Base-by-base conservation (phyloP, 2,113 vertebrate species). In the Mustelus asterias region DNA sequence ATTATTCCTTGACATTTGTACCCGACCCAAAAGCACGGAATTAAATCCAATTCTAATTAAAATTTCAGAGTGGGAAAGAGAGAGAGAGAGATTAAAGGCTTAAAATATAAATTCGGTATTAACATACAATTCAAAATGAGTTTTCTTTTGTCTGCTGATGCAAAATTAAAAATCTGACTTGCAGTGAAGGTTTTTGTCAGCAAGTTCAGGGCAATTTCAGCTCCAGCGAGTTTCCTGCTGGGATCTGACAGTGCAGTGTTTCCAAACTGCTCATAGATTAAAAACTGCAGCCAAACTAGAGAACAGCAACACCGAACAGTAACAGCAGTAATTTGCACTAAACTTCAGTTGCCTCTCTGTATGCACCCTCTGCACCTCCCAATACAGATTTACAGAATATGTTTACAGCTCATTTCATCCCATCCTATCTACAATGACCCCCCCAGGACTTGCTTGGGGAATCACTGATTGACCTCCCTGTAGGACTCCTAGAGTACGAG, bases 11-110 rank as follows among this genome's bases (percentile, higher is more conserved):
- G 48, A 60, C 88, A 60, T 60, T 60, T 90, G 54, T 90, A 60
- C 11, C 48, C 26, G 48, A 54, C 48, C 48, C 48, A 54, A 54
- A 54, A 54, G 48, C 24, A 90, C 24, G 11, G 88, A 90, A 60
- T 18, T 33, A 90, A 90, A 90, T 90, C 88, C 88, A 90, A 33
- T 90, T 90, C 88, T 90, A 90, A 90, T 90, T 90, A 90, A 90
- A 90, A 90, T 90, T 13, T 90, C 48, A 90, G 37, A 44, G 48
- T 29, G 88, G 58, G 11, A 60, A 29, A 58, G 88, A 90, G 48
- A 33, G 24, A 58, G 88, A 90, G 48, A 60, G 24, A 63, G 88
- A 90, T 60, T 90, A 90, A 90, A 90, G 58, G 88, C 88, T 90
- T 90, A 90, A 90, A 90, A 60, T 10, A 60, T 90, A 60, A 90